These are phyloP conservation scores for Alexandromys fortis DNA, from an alignment of 2,113 vertebrate species.

Conservation along the genomic window DNA sequence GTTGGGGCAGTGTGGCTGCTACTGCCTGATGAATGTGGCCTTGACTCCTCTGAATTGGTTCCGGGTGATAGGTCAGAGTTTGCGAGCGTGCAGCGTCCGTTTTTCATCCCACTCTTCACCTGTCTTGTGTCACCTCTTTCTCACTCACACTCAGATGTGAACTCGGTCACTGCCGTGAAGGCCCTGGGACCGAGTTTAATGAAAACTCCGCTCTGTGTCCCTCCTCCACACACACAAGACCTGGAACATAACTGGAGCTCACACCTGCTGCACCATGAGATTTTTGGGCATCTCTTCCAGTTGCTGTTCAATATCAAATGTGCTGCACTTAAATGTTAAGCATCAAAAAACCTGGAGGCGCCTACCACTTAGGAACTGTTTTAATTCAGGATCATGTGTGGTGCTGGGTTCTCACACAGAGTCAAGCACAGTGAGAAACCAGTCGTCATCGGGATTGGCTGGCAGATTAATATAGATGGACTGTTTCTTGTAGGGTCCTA, in stretches of 20 bases:
- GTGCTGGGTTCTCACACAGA: neutral
- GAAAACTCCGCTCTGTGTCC: neutral
- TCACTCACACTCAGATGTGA: no score
- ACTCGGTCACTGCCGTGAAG: neutral
- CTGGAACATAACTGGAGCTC: neutral
- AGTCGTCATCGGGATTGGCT: neutral
- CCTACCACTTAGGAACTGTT: neutral
- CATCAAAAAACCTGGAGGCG: neutral
- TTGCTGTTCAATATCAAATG: neutral
- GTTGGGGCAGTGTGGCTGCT: fast-evolving
- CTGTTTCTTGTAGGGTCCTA: fast-evolving
- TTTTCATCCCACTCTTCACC: neutral
- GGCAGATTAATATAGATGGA: neutral
- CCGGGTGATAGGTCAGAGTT: neutral
- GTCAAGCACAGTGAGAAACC: neutral
- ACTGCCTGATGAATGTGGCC: fast-evolving
- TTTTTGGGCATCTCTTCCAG: neutral
- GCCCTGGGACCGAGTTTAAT: fast-evolving
- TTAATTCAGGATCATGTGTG: neutral
- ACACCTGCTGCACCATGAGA: fast-evolving
- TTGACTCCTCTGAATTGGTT: fast-evolving
- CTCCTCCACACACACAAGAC: neutral
- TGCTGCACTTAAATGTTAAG: neutral
- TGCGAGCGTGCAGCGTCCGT: fast-evolving
- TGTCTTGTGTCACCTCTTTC: neutral